A percentile compares a stretch with the other conserved stretches of the same genome.
Conservation (phyloP, 2,888 invertebrate genomes). For the Cataglyphis cursor region DNA sequence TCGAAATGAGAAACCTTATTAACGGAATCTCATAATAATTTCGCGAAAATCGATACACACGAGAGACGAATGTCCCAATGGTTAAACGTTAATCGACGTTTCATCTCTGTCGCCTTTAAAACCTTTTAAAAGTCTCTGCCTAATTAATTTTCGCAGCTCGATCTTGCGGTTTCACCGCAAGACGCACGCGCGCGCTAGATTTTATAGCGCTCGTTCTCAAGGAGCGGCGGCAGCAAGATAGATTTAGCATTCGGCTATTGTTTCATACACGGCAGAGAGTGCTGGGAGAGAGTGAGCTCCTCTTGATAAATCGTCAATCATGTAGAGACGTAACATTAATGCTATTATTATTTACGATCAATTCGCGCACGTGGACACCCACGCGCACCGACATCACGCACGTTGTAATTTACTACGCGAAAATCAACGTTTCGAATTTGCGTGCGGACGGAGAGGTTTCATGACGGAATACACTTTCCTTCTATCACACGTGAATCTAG, state of each 20-base stretch:
- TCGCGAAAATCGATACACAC: constrained; percentile 1
- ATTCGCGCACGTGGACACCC: constrained; percentile 52
- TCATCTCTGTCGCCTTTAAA: not conserved
- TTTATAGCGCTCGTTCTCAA: not conserved
- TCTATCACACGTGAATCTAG: not conserved
- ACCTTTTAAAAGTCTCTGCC: not conserved
- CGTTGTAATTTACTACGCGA: constrained; percentile 52
- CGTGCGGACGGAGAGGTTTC: not conserved
- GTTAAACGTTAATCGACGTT: constrained; percentile 2
- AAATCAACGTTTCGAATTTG: not conserved
- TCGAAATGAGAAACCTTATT: not conserved
- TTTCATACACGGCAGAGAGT: constrained; percentile 6
- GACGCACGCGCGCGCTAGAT: not conserved
- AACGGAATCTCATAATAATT: not conserved
- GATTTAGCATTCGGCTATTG: constrained; percentile 46
- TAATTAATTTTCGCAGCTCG: constrained; percentile 26
- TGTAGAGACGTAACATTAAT: constrained; percentile 55
- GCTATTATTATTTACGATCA: constrained; percentile 69
- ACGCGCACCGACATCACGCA: constrained; percentile 33
- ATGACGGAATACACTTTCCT: not conserved
- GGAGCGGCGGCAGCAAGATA: not conserved
- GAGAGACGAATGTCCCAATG: not conserved
- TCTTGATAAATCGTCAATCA: constrained; percentile 61
- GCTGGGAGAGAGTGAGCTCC: not conserved
- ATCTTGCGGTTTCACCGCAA: not conserved